Evolutionary conservation across 2,797 vertebrate genomes (phyloP).

Genomic region (Rhyacichthys aspro): DNA sequence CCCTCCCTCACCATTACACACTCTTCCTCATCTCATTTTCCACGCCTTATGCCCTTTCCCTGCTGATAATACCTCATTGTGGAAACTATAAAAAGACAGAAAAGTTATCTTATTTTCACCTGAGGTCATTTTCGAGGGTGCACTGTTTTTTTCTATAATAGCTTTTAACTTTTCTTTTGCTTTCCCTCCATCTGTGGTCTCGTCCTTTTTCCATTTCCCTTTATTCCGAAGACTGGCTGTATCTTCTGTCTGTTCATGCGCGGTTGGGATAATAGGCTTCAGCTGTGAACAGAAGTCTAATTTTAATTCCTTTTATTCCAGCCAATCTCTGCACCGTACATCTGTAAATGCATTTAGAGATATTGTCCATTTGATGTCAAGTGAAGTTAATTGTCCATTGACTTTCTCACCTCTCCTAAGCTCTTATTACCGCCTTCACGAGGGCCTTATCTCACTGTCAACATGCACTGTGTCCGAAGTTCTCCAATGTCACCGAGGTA

Average conservation of each 20-base stretch:
- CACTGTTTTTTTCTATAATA: slow-evolving; percentile 30
- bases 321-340: slow-evolving; percentile 28
- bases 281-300: slow-evolving; percentile 54
- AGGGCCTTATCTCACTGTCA: slow-evolving; percentile 52
- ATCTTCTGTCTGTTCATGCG: slow-evolving; percentile 32
- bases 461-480: slow-evolving; percentile 20
- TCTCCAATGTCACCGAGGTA: slow-evolving; percentile 16
- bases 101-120: slow-evolving; percentile 70
- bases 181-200: slow-evolving; percentile 39
- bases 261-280: slow-evolving; percentile 61
- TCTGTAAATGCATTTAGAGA: slow-evolving; percentile 57
- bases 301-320: slow-evolving; percentile 67
- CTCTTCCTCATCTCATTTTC: slow-evolving; percentile 56
- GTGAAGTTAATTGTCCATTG: slow-evolving; percentile 72
- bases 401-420: slow-evolving; percentile 56
- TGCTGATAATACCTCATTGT: slow-evolving; percentile 70
- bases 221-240: slow-evolving; percentile 19
- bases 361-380: slow-evolving; percentile 63
- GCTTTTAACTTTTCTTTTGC: slow-evolving; percentile 42
- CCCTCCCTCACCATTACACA: slow-evolving; percentile 69
- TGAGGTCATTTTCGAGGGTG: slow-evolving; percentile 51
- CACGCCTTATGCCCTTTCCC: slow-evolving; percentile 51
- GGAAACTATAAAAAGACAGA: slow-evolving; percentile 53
- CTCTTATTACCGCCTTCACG: slow-evolving; percentile 44
- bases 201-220: slow-evolving; percentile 28